Conservation (phyloP, 2,113 vertebrate species). For the Toxostoma redivivum region DNA sequence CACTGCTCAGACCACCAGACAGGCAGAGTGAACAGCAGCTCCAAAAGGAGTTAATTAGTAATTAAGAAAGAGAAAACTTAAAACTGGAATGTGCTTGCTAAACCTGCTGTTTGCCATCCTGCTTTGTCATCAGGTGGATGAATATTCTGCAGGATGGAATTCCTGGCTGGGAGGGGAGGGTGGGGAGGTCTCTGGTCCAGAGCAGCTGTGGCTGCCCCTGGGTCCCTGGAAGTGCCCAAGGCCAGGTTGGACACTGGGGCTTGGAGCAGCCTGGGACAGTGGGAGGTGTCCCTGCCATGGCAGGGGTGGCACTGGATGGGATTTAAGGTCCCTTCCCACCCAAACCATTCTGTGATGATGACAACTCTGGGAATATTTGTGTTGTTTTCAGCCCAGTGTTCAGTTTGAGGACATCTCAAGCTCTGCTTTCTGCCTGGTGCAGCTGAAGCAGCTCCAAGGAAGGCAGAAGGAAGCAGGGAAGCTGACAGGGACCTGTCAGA, state of each 20-base stretch:
- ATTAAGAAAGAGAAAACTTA: not conserved
- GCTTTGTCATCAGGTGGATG: not conserved
- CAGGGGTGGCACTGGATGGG: not conserved
- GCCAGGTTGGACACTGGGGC: not conserved
- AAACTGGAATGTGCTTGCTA: not conserved
- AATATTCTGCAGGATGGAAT: not conserved
- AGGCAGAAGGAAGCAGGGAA: not conserved
- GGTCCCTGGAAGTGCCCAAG: not conserved
- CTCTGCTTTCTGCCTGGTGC: not conserved
- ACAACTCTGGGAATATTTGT: not conserved
- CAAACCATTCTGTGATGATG: not conserved
- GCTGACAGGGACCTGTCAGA: not conserved
- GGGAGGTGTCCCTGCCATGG: not conserved
- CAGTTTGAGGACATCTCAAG: not conserved
- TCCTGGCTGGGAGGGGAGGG: too few relatives aligned
- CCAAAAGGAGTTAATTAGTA: constrained; percentile 43
- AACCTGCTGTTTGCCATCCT: not conserved
- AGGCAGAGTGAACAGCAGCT: not conserved
- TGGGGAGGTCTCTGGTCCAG: too few relatives aligned
- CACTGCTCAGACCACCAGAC: not conserved
- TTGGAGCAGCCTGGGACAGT: not conserved
- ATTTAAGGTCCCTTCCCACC: not conserved
- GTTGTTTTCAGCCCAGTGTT: not conserved
- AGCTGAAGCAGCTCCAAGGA: not conserved
- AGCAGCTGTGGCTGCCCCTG: not conserved